A percentile compares a stretch with the other conserved stretches of the same genome.
These are phyloP conservation scores for Baryphthengus martii DNA, from an alignment of 2,113 vertebrate genomes.

Conservation along the genomic window DNA sequence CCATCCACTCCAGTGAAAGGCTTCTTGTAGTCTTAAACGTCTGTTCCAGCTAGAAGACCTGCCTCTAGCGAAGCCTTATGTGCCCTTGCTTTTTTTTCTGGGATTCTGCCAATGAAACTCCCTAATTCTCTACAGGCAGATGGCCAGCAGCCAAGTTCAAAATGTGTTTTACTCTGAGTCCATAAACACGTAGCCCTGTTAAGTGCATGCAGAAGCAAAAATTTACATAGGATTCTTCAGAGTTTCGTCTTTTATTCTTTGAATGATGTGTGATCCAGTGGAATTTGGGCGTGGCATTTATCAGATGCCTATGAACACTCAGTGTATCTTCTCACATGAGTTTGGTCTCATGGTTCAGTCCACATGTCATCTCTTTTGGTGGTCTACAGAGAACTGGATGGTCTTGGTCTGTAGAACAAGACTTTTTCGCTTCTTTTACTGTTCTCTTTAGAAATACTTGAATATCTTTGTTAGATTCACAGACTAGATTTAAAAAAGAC, in stretches of 20 bases:
- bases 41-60: not conserved
- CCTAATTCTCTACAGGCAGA: not conserved
- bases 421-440: not conserved
- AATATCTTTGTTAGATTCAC: not conserved
- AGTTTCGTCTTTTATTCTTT: not conserved
- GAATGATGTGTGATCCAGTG: not conserved
- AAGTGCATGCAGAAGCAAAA: not conserved
- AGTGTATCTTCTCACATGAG: not conserved
- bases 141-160: slow-evolving; percentile 38
- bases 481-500: not conserved
- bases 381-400: not conserved
- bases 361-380: not conserved
- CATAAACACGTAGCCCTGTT: slow-evolving; percentile 4
- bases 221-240: not conserved
- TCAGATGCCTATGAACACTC: not conserved
- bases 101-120: slow-evolving; percentile 29
- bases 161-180: not conserved
- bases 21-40: not conserved
- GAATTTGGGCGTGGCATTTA: not conserved
- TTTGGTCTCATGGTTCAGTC: not conserved
- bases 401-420: not conserved
- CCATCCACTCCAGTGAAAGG: not conserved
- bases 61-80: not conserved
- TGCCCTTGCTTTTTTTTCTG: slow-evolving; percentile 4
- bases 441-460: not conserved